Base-by-base conservation (phyloP, 2,888 invertebrate species). In the Mamestra brassicae region DNA sequence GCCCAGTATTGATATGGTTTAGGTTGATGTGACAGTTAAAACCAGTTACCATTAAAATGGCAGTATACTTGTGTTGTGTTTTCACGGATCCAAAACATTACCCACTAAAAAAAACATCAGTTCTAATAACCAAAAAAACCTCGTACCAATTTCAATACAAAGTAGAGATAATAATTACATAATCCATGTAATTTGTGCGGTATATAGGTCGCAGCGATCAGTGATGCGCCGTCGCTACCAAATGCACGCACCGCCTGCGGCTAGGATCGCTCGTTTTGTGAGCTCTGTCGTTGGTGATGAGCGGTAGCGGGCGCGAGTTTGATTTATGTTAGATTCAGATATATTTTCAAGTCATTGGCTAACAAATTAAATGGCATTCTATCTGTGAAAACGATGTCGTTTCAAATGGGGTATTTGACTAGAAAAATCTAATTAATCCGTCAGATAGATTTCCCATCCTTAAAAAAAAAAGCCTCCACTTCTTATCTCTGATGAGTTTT, bases 121-220 rank as follows among this genome's bases (percentile, higher is more conserved):
- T 55, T 78, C 54, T 26, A 68, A 79, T 57, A 70, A 69, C 54
- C 45, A n/a, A 75, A 66, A 26, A 68, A 75, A 60, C 71, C 64
- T 76, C 65, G 80, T 79, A 71, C 64, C 63, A 54, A 81, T 72
- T 62, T 45, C 71, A 61, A 62, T 80, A 84, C 67, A 73, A 80
- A 82, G 72, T 78, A 80, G 68, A 69, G 45, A 64, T 64, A 71
- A 85, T 87, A 87, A 87, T 87, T 83, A 85, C 76, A 87, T 85
- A 84, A 81, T 86, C 78, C 71, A 79, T 67, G 78, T 85, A 86
- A 88, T 87, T 82, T 82, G 80, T 72, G 3, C 52, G 61, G 84
- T 66, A 89, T 88, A 89, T 90, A 81, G 90, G 90, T 89, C 90
- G 86, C 65, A 69, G 78, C 64, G 85, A 89, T 89, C 87, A 86